Percentiles rank a stretch among this genome's conserved stretches.
Conservation (phyloP, 1,140 invertebrate genomes). For the Drosophila tsacasi region DNA sequence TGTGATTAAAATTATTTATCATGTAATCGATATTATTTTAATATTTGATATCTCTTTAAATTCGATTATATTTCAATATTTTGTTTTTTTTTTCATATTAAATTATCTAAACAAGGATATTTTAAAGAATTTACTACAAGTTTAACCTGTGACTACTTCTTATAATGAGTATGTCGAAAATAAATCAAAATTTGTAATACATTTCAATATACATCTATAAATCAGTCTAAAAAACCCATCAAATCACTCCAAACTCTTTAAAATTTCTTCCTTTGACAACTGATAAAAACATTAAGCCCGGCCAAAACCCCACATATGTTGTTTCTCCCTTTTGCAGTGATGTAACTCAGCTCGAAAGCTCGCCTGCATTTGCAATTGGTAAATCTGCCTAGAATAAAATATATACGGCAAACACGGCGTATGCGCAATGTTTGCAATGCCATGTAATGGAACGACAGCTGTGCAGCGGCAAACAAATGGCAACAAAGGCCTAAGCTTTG, state of each 20-base stretch:
- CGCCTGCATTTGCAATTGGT: constrained; percentile 31
- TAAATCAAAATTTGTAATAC: neutral
- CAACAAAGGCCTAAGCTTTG: constrained; percentile 74
- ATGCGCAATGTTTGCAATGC: constrained; percentile 75
- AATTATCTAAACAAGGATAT: too few species aligned
- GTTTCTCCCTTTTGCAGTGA: constrained; percentile 3
- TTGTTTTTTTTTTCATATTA: too few species aligned
- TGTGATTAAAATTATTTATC: too few species aligned
- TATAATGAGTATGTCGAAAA: too few species aligned
- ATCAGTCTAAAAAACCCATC: neutral
- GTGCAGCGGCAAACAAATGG: constrained; percentile 31
- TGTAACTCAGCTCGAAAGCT: constrained; percentile 26
- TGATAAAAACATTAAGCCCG: constrained; percentile 23
- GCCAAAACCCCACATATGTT: constrained; percentile 2
- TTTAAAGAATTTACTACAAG: too few species aligned
- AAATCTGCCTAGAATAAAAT: constrained; percentile 53
- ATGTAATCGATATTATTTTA: too few species aligned
- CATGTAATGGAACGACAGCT: constrained; percentile 63
- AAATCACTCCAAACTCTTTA: neutral
- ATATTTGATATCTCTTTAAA: too few species aligned
- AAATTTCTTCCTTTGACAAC: constrained; percentile 18
- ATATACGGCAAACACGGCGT: constrained; percentile 63
- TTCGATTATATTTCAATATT: too few species aligned
- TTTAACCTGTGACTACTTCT: too few species aligned
- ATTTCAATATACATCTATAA: neutral